Evolutionary conservation across 2,888 invertebrate species (phyloP).

Genomic region (Tinea pellionella): DNA sequence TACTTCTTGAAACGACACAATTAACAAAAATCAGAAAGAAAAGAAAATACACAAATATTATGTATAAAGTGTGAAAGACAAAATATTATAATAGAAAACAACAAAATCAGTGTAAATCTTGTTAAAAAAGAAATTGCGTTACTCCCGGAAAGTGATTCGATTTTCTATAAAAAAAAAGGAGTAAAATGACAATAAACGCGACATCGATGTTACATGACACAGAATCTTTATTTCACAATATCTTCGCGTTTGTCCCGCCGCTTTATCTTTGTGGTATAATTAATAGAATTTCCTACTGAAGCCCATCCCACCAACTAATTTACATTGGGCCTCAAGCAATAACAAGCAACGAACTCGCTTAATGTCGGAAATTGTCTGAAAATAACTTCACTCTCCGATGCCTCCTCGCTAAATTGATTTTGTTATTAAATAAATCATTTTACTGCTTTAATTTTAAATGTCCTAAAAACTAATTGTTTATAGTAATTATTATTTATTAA

Average conservation of each 20-base stretch:
- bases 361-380: slow-evolving; percentile 43
- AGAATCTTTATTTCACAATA: slow-evolving; percentile 12
- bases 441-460: neutral
- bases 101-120: too few relatives aligned
- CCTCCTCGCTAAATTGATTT: slow-evolving; percentile 35
- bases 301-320: slow-evolving; percentile 33
- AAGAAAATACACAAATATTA: too few relatives aligned
- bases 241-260: slow-evolving; percentile 4
- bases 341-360: slow-evolving; percentile 41
- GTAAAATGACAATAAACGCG: neutral
- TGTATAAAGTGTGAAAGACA: too few relatives aligned
- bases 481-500: too few relatives aligned
- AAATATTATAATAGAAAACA: too few relatives aligned
- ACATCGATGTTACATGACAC: neutral
- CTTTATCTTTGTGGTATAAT: slow-evolving; percentile 14
- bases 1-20: too few relatives aligned
- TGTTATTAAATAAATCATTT: slow-evolving; percentile 8
- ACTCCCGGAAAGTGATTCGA: too few relatives aligned
- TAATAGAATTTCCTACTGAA: slow-evolving; percentile 39
- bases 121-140: too few relatives aligned
- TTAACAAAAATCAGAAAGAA: too few relatives aligned
- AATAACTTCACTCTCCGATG: slow-evolving; percentile 27
- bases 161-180: neutral
- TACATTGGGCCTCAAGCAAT: slow-evolving; percentile 47
- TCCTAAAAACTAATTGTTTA: too few relatives aligned